Conservation (phyloP, 2,797 vertebrate genomes). For the Parauchenoglanis punctatus region DNA sequence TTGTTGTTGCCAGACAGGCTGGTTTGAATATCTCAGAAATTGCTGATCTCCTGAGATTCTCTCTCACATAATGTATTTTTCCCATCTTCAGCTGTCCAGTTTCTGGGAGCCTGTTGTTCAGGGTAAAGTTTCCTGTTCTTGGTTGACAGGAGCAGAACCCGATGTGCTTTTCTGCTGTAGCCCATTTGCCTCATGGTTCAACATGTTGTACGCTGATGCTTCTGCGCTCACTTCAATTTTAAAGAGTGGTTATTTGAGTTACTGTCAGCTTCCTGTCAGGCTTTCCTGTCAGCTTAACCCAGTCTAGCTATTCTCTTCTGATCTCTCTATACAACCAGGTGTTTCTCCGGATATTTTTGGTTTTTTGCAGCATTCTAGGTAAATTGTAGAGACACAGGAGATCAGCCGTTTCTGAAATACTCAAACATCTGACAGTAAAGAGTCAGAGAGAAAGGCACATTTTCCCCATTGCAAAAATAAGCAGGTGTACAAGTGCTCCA, state of each 20-base stretch:
- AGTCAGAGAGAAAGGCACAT: not conserved
- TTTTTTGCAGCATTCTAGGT: not conserved
- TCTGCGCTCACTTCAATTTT: not conserved
- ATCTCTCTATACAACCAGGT: not conserved
- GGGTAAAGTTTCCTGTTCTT: conserved; percentile 2
- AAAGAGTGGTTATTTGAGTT: not conserved
- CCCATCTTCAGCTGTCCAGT: not conserved
- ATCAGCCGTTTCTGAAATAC: not conserved
- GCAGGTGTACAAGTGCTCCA: not conserved
- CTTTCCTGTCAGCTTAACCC: not conserved
- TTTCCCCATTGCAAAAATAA: not conserved
- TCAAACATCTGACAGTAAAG: not conserved
- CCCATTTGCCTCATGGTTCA: not conserved
- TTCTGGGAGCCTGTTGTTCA: not conserved
- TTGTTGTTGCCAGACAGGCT: not conserved
- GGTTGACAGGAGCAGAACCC: not conserved
- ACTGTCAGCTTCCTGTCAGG: not conserved
- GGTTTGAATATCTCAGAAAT: not conserved
- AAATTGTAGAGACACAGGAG: not conserved
- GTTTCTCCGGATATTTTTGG: not conserved
- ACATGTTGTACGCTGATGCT: not conserved
- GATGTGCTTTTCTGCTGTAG: not conserved
- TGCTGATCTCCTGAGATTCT: not conserved
- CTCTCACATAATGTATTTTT: not conserved
- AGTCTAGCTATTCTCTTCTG: not conserved